Conservation (phyloP, 1,140 invertebrate genomes). For the Trachymyrmex septentrionalis region DNA sequence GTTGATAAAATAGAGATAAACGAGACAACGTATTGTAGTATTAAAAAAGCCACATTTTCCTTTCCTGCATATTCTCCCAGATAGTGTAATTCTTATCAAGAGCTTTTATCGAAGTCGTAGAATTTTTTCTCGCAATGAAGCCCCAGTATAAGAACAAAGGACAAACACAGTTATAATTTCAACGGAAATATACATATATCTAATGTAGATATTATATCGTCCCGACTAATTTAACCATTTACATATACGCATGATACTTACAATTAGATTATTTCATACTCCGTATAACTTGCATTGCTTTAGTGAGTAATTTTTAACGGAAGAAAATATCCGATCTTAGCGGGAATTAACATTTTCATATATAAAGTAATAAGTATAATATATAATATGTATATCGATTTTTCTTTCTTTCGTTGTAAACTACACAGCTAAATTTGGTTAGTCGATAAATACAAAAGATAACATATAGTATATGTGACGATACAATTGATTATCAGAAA, state of each 20-base stretch:
- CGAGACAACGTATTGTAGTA: neutral
- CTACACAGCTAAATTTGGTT: slow-evolving; percentile 73
- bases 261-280: slow-evolving; percentile 25
- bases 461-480: slow-evolving; percentile 55
- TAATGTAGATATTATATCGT: slow-evolving; percentile 17
- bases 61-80: neutral
- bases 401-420: slow-evolving; percentile 10
- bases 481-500: slow-evolving; percentile 42
- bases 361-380: slow-evolving; percentile 55
- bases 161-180: slow-evolving; percentile 51
- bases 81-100: slow-evolving; percentile 30
- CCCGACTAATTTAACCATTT: slow-evolving; percentile 14
- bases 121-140: slow-evolving; percentile 51
- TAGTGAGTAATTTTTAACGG: slow-evolving; percentile 38
- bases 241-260: slow-evolving; percentile 14
- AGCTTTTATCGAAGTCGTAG: slow-evolving; percentile 33
- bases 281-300: slow-evolving; percentile 45
- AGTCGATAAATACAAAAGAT: slow-evolving; percentile 71
- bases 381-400: slow-evolving; percentile 41
- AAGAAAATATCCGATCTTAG: slow-evolving; percentile 27
- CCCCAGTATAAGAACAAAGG: slow-evolving; percentile 49
- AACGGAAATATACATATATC: slow-evolving; percentile 12
- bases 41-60: neutral
- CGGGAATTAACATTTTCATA: slow-evolving; percentile 21
- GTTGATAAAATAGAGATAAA: slow-evolving; percentile 46